Evolutionary conservation across 1,140 invertebrate genomes (phyloP).

Genomic region (Drosophila ficusphila): DNA sequence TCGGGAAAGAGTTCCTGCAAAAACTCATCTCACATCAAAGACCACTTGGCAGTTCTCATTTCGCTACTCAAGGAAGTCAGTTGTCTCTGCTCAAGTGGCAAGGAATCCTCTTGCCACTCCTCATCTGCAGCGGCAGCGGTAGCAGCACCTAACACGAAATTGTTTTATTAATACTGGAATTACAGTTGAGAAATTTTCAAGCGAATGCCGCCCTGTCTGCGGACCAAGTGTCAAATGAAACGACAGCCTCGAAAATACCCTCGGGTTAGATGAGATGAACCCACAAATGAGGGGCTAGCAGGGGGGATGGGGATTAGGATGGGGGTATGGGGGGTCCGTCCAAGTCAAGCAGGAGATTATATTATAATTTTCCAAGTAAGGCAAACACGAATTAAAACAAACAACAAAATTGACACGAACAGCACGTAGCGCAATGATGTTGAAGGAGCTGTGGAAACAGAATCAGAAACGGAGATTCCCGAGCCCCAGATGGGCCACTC

Average conservation of each 20-base stretch:
- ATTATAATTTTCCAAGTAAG: constrained; percentile 81
- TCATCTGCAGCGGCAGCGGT: neutral
- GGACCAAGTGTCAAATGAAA: constrained; percentile 55
- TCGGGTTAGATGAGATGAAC: constrained; percentile 18
- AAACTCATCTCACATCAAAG: constrained; percentile 6
- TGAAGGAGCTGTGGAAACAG: constrained; percentile 47
- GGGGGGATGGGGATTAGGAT: too few relatives aligned
- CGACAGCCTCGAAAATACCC: constrained; percentile 24
- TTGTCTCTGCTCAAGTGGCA: constrained; percentile 29
- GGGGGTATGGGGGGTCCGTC: constrained; percentile 1
- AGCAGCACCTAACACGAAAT: constrained; percentile 26
- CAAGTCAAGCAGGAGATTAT: constrained; percentile 56
- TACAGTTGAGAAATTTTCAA: constrained; percentile 39
- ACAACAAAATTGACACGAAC: constrained; percentile 80
- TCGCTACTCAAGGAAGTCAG: constrained; percentile 28
- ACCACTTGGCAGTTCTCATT: constrained; percentile 8
- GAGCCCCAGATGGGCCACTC: constrained; percentile 13
- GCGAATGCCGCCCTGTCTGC: constrained; percentile 23
- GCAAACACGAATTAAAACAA: constrained; percentile 69
- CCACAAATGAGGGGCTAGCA: neutral
- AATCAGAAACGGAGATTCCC: constrained; percentile 22
- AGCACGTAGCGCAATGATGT: constrained; percentile 66
- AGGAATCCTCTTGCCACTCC: constrained; percentile 9
- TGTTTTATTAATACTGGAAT: constrained; percentile 45
- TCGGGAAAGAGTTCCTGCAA: neutral